Base-by-base conservation (phyloP, 2,888 invertebrate genomes). In the Ectemnius cavifrons region DNA sequence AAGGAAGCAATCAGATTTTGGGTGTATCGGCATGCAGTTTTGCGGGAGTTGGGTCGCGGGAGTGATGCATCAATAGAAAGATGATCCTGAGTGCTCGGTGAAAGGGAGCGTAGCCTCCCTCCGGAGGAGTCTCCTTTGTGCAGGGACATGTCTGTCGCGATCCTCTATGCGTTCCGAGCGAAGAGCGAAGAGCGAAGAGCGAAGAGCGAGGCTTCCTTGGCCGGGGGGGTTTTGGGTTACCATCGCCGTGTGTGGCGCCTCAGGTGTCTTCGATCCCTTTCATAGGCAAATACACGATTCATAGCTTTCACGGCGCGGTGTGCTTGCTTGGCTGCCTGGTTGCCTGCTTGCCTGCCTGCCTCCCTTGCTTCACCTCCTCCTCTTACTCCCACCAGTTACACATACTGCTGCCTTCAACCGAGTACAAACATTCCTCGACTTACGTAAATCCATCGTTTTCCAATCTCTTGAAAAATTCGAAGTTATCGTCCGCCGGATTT, bases 241-340 rank as follows among this genome's bases (percentile, higher is more conserved):
- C 84, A 68, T 83, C 90, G 83, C 86, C 86, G 90, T 90, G 90
- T 90, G 90, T 90, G 90, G 90, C 88, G 87, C 89, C 86, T 90
- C 88, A 86, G 88, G 88, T 89, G 88, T 89, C 88, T 85, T 83
- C 83, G 85, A 82, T 85, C 82, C 84, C 75, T 89, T 88, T 88
- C 86, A 88, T 89, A 89, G 86, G 87, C 85, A 87, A 89, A 89
- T 85, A 75, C 69, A 75, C 83, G 82, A 85, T 85, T 86, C 86
- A 72, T 79, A 78, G 84, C 82, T 84, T 84, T 81, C 81, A 78
- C 76, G 68, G 73, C 49, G 60, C 23, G 23, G 59, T 16, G 58
- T 49, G 59, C 37, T 28, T 58, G 66, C 45, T 49, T 63, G 37
- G 8, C 8, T 37, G 8, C 37, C 11, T 37, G 8, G 0, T 8